A percentile compares a stretch with the other conserved stretches of the same genome.
These are phyloP conservation scores for Thunnus thynnus DNA, from an alignment of 2,113 vertebrate species.

Conservation along the genomic window DNA sequence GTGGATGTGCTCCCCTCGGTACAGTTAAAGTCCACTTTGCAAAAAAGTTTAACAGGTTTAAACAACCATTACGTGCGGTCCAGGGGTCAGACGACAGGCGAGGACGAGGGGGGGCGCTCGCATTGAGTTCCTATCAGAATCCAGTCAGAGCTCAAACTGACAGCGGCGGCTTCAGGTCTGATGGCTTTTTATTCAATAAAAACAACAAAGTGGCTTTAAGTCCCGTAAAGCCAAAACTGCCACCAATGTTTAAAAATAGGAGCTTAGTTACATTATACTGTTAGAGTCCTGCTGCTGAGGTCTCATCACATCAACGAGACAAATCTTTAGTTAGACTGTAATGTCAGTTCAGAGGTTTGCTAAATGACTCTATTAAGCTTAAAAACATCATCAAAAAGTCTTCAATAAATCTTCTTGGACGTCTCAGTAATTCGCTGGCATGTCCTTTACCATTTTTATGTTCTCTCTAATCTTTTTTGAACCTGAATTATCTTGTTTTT, in stretches of 20 bases:
- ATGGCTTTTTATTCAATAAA: conserved; percentile 44
- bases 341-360: too few relatives aligned
- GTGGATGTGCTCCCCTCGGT: too few relatives aligned
- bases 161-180: conserved; percentile 14
- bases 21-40: background rate
- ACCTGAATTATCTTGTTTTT: too few relatives aligned
- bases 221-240: accelerated
- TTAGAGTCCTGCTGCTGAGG: too few relatives aligned
- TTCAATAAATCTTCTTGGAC: too few relatives aligned
- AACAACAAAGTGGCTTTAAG: background rate
- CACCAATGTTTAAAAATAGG: background rate
- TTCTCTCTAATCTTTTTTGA: too few relatives aligned
- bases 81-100: background rate
- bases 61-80: background rate
- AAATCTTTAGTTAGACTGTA: too few relatives aligned
- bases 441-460: too few relatives aligned
- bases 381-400: too few relatives aligned
- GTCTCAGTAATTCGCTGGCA: too few relatives aligned
- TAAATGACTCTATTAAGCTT: too few relatives aligned
- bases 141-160: background rate
- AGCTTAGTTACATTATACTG: background rate
- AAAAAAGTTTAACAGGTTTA: conserved; percentile 27
- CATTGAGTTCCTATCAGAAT: conserved; percentile 50
- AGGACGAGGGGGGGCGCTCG: background rate
- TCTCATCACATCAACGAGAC: too few relatives aligned